Base-by-base conservation (phyloP, 2,113 vertebrate species). In the Pao palembangensis region DNA sequence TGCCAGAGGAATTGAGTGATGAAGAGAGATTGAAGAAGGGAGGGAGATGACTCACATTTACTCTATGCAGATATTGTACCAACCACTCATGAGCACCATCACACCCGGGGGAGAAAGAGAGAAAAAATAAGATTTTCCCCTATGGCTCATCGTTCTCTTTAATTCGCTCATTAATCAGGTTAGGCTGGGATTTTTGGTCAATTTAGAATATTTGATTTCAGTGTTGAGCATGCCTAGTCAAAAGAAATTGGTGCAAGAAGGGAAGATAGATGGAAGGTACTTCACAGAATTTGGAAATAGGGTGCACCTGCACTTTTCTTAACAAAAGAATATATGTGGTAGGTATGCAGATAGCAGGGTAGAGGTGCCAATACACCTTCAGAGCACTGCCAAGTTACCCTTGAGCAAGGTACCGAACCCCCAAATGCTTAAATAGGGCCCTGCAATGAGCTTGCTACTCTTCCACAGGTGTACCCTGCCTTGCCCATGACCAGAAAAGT, bases 141-240 rank as follows among this genome's bases (percentile, higher is more conserved):
- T 28, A 58, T 60, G 67, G 60, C 71, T 64, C 69, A 71, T 80
- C 61, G 8, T 71, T 81, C 74, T 81, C 57, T 69, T 73, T 73
- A 79, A 82, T 77, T 73, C 63, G 53, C 53, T 73, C 81, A 79
- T 82, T 77, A 64, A 82, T 80, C 81, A 73, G 69, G 51, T 69
- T 50, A 12, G 65, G 53, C 55, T 28, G 18, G 0, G 12, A 41
- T 51, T 50, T 80, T 78, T 73, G 57, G 57, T 58, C 62, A 60
- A 67, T 63, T 64, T 50, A 42, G 64, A 67, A 67, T 75, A 60
- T 80, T 84, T 80, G 64, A 77, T 75, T 80, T 78, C 51, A 70
- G 42, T 68, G 79, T 70, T 83, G 61, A 61, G n/a, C n/a, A 48
- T 67, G 66, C 42, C 53, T 23, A 18, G 5, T 4, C 15, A 47